A percentile compares a stretch with the other conserved stretches of the same genome.
Conservation (phyloP, 2,797 vertebrate species). For the Silurus lanzhouensis region DNA sequence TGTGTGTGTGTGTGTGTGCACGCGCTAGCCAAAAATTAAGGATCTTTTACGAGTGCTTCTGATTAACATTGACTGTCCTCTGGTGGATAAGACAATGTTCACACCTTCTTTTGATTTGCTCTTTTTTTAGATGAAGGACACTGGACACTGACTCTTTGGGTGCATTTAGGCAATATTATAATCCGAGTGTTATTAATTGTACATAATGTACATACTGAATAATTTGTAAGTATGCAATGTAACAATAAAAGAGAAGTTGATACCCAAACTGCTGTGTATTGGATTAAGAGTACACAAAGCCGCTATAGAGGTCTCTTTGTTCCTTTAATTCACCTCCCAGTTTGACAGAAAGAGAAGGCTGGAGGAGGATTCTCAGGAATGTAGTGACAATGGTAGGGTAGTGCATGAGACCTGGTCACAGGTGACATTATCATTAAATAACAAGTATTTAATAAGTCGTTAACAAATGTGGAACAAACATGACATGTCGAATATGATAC, state of each 20-base stretch:
- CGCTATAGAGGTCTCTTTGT: background rate
- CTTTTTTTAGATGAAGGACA: constrained; percentile 54
- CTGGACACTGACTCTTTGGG: constrained; percentile 59
- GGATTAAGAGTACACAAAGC: background rate
- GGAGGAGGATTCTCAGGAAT: background rate
- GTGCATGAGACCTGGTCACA: background rate
- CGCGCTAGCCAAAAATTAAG: constrained; percentile 46
- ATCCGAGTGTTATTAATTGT: constrained; percentile 58
- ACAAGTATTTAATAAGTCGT: too few relatives aligned
- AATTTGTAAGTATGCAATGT: constrained; percentile 63
- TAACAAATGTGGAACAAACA: too few relatives aligned
- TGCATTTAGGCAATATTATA: constrained; percentile 41
- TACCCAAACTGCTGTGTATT: constrained; percentile 3
- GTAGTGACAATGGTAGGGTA: background rate
- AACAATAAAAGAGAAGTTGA: constrained; percentile 65
- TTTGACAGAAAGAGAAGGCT: background rate
- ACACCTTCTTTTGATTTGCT: constrained; percentile 27
- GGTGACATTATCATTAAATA: too few relatives aligned
- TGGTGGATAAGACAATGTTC: constrained; percentile 41
- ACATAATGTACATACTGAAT: constrained; percentile 69
- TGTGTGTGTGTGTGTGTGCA: constrained; percentile 12
- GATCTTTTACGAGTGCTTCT: constrained; percentile 20
- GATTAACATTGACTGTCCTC: constrained; percentile 11
- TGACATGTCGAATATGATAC: background rate
- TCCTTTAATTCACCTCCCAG: background rate